Evolutionary conservation across 1,140 invertebrate genomes (phyloP).

Genomic region (Diabrotica virgifera): DNA sequence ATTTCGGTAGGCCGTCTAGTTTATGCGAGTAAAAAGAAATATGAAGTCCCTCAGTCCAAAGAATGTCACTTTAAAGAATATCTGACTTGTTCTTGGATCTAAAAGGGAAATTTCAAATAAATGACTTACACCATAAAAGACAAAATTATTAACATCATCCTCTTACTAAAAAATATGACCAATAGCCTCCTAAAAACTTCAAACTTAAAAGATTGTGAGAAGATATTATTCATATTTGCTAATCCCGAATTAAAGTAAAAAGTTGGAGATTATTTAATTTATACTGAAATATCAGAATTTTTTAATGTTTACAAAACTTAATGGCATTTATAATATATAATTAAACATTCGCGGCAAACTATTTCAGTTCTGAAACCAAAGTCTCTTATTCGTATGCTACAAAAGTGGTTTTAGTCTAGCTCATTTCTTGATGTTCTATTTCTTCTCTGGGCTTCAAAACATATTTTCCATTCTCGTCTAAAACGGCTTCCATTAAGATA

Average conservation of each 20-base stretch:
- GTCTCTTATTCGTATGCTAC: not conserved
- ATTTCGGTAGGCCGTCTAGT: too few relatives aligned
- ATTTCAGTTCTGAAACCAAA: not conserved
- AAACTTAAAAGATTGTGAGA: too few relatives aligned
- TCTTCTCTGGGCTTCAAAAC: constrained; percentile 17
- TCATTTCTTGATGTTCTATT: not conserved
- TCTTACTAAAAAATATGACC: too few relatives aligned
- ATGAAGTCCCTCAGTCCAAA: too few relatives aligned
- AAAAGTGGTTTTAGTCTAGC: not conserved
- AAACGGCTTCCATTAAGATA: constrained; percentile 32
- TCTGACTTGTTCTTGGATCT: too few relatives aligned
- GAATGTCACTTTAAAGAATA: too few relatives aligned
- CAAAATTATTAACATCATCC: too few relatives aligned
- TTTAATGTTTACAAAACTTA: not conserved
- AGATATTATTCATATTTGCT: not conserved
- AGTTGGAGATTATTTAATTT: not conserved
- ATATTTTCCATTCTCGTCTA: constrained; percentile 32
- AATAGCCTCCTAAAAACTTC: too few relatives aligned
- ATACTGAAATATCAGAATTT: not conserved
- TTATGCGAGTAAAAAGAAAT: too few relatives aligned
- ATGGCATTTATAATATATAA: not conserved
- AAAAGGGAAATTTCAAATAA: too few relatives aligned
- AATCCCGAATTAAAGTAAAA: not conserved
- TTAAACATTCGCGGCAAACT: not conserved
- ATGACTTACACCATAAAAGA: too few relatives aligned